Base-by-base conservation (phyloP, 2,113 vertebrate genomes). In the Manacus vitellinus region DNA sequence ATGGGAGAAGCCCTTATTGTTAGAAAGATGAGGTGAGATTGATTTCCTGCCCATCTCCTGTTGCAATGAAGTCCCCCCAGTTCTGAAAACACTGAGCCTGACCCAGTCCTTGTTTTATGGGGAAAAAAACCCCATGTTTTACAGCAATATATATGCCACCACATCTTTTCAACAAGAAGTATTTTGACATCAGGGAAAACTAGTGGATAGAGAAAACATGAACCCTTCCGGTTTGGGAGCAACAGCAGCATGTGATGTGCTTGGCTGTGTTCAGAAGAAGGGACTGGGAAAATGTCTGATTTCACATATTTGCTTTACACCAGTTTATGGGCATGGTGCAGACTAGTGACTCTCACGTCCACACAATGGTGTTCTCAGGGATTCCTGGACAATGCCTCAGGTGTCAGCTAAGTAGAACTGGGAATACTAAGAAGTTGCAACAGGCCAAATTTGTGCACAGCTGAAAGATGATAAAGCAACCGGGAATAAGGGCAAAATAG, bases 61-160 rank as follows among this genome's bases (percentile, higher is more conserved):
- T 59, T 93, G 14, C 30, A 59, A 22, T 37, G 9, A 39, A 63
- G n/a, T 41, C 2, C 2, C 14, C 16, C 10, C 3, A 6, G 35
- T 28, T 62, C 44, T 86, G 67, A 72, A 55, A 13, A 2, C 7
- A 6, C 7, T 30, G 33, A 63, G 3, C 6, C 3, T 63, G 17
- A 55, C 9, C 2, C 2, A 3, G 25, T 12, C 14, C 37, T 76
- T 81, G 22, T n/a, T 80, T 55, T 61, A 19, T 41, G 3, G 3
- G 24, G 1, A 5, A 51, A 61, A 65, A 27, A 8, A 0, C 39
- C 6, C 1, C 3, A 12, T n/a, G 6, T 30, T 54, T 4, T 10
- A 51, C 30, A 85, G 16, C 5, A 10, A 30, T 43, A n/a, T 27
- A 25, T 43, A 25, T 20, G 18, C 4, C 21, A 21, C 4, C 8